Conservation (phyloP, 1,140 invertebrate species). For the Muscidifurax raptorellus region DNA sequence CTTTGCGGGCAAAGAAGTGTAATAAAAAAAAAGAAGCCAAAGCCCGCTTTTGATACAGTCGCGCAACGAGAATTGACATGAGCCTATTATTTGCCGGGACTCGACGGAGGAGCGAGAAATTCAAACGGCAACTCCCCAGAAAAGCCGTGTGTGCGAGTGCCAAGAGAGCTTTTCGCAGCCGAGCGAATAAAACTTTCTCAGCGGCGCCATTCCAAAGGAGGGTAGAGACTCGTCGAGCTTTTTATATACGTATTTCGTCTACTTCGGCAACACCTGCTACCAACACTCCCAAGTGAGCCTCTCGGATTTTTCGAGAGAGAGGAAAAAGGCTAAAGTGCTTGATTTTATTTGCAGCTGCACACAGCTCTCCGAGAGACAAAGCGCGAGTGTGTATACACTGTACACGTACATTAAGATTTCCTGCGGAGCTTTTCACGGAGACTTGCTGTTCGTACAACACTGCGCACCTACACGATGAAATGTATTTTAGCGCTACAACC, state of each 20-base stretch:
- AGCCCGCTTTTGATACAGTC: no score
- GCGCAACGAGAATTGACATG: not conserved
- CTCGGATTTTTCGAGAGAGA: not conserved
- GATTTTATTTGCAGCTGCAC: not conserved
- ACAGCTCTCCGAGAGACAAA: not conserved
- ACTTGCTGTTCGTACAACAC: no score
- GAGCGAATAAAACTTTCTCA: not conserved
- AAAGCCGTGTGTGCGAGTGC: not conserved
- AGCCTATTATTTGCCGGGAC: constrained; percentile 20
- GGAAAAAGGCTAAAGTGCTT: not conserved
- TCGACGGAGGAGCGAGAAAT: not conserved
- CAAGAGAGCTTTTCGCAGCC: not conserved
- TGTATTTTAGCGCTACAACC: no score
- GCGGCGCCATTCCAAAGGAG: not conserved
- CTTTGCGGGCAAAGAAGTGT: no score
- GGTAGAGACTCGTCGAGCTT: not conserved
- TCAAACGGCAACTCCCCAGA: not conserved
- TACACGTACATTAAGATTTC: not conserved
- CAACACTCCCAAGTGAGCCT: not conserved
- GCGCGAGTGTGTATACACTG: not conserved
- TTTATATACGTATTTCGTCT: not conserved
- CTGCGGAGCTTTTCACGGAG: not conserved
- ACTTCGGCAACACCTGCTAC: constrained; percentile 15
- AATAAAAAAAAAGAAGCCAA: no score
- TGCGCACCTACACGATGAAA: no score